phyloP scores from a whole-genome alignment of 1,140 invertebrate genomes.

The Archegozetes longisetosus region DNA sequence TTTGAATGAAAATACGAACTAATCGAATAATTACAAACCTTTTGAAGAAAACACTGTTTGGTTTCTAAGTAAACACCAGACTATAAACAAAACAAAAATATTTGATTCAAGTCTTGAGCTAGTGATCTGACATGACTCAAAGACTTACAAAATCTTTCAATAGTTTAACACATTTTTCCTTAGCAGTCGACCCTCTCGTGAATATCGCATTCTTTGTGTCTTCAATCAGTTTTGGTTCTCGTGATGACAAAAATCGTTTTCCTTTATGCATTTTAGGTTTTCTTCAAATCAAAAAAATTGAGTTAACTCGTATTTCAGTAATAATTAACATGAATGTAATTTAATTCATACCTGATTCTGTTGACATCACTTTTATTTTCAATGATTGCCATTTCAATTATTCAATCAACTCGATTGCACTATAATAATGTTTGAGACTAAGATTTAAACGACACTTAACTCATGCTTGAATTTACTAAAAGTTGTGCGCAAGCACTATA shows the following conservation, averaged over 20 bases:
- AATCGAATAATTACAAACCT: background rate
- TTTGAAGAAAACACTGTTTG: conserved; percentile 11
- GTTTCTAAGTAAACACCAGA: conserved; percentile 10
- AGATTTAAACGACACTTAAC: background rate
- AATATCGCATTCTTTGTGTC: conserved; percentile 68
- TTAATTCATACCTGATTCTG: background rate
- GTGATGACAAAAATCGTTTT: conserved; percentile 59
- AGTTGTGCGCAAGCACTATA: too few relatives aligned
- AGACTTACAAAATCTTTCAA: conserved; percentile 66
- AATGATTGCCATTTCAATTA: background rate
- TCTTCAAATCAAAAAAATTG: conserved; percentile 35
- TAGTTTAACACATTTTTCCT: conserved; percentile 48
- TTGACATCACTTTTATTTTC: background rate
- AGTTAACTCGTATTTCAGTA: background rate
- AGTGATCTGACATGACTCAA: too few relatives aligned
- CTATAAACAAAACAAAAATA: too few relatives aligned
- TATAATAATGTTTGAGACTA: background rate
- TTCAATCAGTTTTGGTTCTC: conserved; percentile 76
- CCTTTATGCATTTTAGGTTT: conserved; percentile 77
- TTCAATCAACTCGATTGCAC: background rate
- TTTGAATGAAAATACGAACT: background rate
- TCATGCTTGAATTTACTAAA: too few relatives aligned
- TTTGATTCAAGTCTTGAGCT: too few relatives aligned
- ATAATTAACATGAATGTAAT: background rate
- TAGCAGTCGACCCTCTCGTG: conserved; percentile 67